Evolutionary conservation across 2,888 invertebrate genomes (phyloP), one percentile per base, ranked within the genome.

Genomic region (Cerastis rubricosa): DNA sequence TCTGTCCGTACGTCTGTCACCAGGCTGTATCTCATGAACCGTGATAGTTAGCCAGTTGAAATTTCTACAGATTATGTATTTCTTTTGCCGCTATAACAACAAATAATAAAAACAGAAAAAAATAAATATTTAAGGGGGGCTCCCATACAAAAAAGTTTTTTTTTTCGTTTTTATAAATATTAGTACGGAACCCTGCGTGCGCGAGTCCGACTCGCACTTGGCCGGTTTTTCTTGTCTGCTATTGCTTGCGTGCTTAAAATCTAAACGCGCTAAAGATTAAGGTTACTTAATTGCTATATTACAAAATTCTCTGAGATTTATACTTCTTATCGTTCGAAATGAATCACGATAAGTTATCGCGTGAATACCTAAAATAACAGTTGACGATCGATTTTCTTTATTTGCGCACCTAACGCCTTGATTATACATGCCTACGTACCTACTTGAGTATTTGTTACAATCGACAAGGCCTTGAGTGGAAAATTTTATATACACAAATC

Each of bases 381-480:
- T 57, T 59, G 51, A 45, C 49, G 8, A 51, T 77, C n/a, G 66
- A 65, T 65, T 77, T 78, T 65, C 54, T 83, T 65, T 35, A 45
- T 43, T 73, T 78, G 12, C 57, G 25, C 57, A 17, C 64, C 54
- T 35, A 47, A 43, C 47, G 77, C 77, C 64, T 49, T 57, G 64
- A 49, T 76, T 65, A 17, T 65, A 11, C 47, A 83, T 77, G 54
- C 40, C 7, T 29, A n/a, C n/a, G n/a, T n/a, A 51, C 49, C 5
- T n/a, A 59, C 57, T 75, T 51, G 11, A n/a, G 43, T 19, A 40
- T 54, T 63, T 61, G 40, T 43, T 51, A 43, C 57, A 78, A 83
- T 83, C 83, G 64, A 83, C 83, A 65, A 83, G 43, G 43, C 77
- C 35, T 78, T 57, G 76, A 43, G 40, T 83, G 43, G 49, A 78